These are phyloP conservation scores for Acleris emargana DNA, from an alignment of 2,888 invertebrate genomes.

Conservation along the genomic window DNA sequence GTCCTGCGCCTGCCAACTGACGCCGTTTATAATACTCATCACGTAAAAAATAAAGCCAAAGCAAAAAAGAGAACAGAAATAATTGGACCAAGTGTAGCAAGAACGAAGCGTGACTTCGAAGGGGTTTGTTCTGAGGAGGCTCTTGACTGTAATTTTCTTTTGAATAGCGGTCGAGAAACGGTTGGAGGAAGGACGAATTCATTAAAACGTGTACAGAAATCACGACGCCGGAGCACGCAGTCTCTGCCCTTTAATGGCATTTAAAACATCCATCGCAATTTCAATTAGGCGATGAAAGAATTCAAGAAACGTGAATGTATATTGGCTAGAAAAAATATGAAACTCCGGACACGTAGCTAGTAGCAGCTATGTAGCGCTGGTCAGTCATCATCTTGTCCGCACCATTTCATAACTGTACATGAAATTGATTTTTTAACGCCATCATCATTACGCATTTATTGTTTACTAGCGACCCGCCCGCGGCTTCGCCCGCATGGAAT, in stretches of 20 bases:
- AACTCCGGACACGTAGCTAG: constrained; percentile 25
- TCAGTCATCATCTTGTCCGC: constrained; percentile 53
- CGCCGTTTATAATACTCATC: constrained; percentile 73
- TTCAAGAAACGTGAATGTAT: constrained; percentile 16
- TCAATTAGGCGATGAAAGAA: constrained; percentile 28
- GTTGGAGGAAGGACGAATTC: constrained; percentile 72
- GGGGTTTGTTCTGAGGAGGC: constrained; percentile 76
- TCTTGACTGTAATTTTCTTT: constrained; percentile 78
- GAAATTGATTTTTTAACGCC: constrained; percentile 74
- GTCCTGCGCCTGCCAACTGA: constrained; percentile 75
- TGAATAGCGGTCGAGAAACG: constrained; percentile 71
- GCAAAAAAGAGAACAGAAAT: constrained; percentile 70
- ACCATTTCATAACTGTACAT: constrained; percentile 66
- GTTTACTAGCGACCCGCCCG: no score
- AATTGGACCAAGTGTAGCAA: constrained; percentile 77
- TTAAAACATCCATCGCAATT: constrained; percentile 53
- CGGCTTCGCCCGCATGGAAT: no score
- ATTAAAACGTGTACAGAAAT: constrained; percentile 77
- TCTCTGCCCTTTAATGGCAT: constrained; percentile 62
- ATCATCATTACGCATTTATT: constrained; percentile 75
- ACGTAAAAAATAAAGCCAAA: constrained; percentile 58
- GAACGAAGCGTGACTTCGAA: constrained; percentile 76
- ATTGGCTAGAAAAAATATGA: constrained; percentile 12
- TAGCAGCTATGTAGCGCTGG: constrained; percentile 42
- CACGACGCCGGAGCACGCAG: constrained; percentile 65